These are phyloP conservation scores for Ernsta delagoae DNA, from an alignment of 2,888 invertebrate species.

Conservation along the genomic window DNA sequence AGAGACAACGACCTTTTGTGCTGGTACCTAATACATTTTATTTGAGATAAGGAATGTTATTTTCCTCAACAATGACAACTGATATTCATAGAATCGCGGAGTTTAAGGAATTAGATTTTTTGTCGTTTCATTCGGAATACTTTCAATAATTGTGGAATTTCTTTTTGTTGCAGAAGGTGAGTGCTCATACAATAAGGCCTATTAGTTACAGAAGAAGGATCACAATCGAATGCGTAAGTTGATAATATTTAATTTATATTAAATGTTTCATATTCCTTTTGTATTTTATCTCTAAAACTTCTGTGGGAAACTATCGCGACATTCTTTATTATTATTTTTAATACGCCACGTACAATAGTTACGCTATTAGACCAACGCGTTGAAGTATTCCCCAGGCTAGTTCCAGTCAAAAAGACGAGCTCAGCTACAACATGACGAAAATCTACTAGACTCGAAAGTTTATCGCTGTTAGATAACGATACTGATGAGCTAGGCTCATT, in stretches of 20 bases:
- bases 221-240: slow-evolving; percentile 40
- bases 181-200: slow-evolving; percentile 49
- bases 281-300: neutral
- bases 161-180: slow-evolving; percentile 82
- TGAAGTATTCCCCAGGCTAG: too few relatives aligned
- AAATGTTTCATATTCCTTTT: neutral
- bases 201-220: slow-evolving; percentile 39
- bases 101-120: slow-evolving; percentile 46
- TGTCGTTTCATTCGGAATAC: slow-evolving; percentile 54
- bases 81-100: slow-evolving; percentile 37
- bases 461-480: too few relatives aligned
- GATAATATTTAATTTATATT: slow-evolving; percentile 40
- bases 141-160: slow-evolving; percentile 54
- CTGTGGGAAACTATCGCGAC: neutral
- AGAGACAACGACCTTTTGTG: slow-evolving; percentile 47
- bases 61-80: slow-evolving; percentile 52
- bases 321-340: too few relatives aligned
- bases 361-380: too few relatives aligned
- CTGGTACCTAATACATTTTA: slow-evolving; percentile 41
- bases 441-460: too few relatives aligned
- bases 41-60: slow-evolving; percentile 51
- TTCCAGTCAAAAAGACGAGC: too few relatives aligned
- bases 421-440: too few relatives aligned
- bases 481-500: too few relatives aligned
- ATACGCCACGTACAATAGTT: too few relatives aligned